These are phyloP conservation scores for Tenualosa thibaudeaui DNA, from an alignment of 2,797 vertebrate species.

Conservation along the genomic window DNA sequence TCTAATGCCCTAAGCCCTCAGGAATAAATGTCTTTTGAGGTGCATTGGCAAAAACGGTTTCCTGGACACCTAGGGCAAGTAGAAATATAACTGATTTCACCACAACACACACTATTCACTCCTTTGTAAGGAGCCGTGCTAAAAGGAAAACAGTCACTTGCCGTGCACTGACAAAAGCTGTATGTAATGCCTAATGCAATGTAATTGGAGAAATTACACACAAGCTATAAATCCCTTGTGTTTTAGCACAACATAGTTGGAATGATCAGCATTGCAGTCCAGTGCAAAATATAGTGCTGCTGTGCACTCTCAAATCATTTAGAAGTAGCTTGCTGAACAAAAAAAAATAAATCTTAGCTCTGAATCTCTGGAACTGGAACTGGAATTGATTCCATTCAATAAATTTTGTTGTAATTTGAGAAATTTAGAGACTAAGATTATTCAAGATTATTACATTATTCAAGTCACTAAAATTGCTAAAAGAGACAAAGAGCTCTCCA, in stretches of 20 bases:
- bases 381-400: background rate
- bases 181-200: background rate
- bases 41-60: background rate
- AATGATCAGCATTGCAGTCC: background rate
- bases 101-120: background rate
- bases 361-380: background rate
- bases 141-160: background rate
- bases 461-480: no score
- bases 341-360: background rate
- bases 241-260: background rate
- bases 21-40: background rate
- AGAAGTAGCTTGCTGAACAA: background rate
- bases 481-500: no score
- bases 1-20: background rate
- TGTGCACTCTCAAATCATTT: background rate
- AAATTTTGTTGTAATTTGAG: background rate
- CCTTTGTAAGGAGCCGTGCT: background rate
- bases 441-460: no score
- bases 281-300: conserved; percentile 2
- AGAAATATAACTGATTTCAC: background rate
- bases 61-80: background rate
- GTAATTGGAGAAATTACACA: background rate
- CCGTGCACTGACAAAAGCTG: background rate
- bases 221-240: background rate
- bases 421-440: no score